Conservation (phyloP, 2,797 vertebrate genomes). For the Glyptemys insculpta region DNA sequence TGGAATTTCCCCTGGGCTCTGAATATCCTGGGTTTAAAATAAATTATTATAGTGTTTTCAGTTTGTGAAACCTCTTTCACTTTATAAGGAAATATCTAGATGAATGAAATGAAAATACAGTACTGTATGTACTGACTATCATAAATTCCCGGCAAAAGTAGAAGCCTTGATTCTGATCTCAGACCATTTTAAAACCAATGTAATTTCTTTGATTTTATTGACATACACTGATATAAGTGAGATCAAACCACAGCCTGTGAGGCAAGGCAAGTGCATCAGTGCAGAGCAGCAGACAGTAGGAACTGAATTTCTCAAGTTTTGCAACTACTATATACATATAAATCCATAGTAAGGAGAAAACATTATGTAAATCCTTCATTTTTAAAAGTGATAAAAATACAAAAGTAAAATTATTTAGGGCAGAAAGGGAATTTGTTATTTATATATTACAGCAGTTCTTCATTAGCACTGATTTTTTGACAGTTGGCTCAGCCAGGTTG, state of each 20-base stretch:
- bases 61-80: not conserved
- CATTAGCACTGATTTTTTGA: slow-evolving; percentile 83
- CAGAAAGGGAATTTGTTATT: not conserved
- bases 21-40: not conserved
- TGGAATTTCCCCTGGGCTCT: not conserved
- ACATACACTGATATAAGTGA: not conserved
- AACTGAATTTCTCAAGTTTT: not conserved
- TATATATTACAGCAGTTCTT: slow-evolving; percentile 90
- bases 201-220: not conserved
- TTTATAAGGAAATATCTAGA: not conserved
- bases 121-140: not conserved
- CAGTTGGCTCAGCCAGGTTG: slow-evolving; percentile 80
- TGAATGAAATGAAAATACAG: not conserved
- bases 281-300: not conserved
- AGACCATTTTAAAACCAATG: not conserved
- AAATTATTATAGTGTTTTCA: not conserved
- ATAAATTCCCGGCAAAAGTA: not conserved
- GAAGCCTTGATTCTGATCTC: slow-evolving; percentile 12
- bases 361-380: not conserved
- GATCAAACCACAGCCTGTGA: not conserved
- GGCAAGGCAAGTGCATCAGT: slow-evolving; percentile 7
- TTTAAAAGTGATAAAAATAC: not conserved
- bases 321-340: slow-evolving; percentile 1
- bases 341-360: not conserved
- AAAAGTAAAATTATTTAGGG: not conserved